phyloP scores from a whole-genome alignment of 2,113 vertebrate genomes.

The Poecile atricapillus region DNA sequence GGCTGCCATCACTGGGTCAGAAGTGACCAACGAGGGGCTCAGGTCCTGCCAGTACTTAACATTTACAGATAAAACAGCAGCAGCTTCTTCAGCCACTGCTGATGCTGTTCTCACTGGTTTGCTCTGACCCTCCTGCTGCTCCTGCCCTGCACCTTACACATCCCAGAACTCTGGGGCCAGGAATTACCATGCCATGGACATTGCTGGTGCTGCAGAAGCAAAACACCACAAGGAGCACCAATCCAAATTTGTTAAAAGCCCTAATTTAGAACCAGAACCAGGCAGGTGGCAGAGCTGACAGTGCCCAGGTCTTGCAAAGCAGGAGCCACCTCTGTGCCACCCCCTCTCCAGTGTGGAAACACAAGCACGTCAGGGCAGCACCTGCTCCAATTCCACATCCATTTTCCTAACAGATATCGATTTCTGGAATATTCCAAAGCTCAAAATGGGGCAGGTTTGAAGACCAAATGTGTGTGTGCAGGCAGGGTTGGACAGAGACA shows the following conservation, averaged over 20 bases:
- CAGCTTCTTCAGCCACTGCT: background rate
- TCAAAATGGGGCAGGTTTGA: background rate
- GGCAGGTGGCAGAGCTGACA: background rate
- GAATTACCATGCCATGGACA: rapidly evolving
- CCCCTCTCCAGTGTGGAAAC: background rate
- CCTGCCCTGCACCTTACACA: background rate
- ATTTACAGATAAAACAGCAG: background rate
- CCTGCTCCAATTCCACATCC: background rate
- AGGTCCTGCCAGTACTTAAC: background rate
- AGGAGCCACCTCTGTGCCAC: background rate
- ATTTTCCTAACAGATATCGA: background rate
- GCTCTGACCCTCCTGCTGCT: background rate
- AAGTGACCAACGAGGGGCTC: background rate
- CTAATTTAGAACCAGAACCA: background rate
- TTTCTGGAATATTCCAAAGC: background rate
- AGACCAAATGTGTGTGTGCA: background rate
- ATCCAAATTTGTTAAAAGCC: rapidly evolving
- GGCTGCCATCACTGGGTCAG: rapidly evolving
- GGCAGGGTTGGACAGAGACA: background rate
- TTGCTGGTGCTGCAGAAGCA: background rate
- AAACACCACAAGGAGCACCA: background rate
- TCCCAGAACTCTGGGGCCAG: background rate
- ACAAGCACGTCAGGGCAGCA: background rate
- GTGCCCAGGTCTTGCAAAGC: background rate
- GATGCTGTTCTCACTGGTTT: rapidly evolving